These are phyloP conservation scores for Hypanus sabinus DNA, from an alignment of 2,113 vertebrate species.

Conservation along the genomic window DNA sequence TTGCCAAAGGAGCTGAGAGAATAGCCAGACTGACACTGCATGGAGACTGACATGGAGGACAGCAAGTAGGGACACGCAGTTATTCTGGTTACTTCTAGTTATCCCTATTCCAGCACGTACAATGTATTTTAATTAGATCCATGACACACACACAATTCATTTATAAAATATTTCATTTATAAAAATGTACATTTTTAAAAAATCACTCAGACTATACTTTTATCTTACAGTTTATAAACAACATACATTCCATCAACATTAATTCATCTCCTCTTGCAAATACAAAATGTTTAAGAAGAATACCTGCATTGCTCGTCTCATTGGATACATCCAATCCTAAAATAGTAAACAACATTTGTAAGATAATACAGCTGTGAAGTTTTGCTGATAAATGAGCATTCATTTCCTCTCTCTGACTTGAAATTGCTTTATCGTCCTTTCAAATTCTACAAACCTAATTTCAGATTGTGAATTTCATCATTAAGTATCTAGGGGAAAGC, in stretches of 20 bases:
- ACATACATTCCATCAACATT: background rate
- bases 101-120: background rate
- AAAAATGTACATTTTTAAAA: background rate
- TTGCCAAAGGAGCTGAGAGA: background rate
- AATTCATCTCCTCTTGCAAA: background rate
- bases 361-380: background rate
- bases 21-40: background rate
- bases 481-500: background rate
- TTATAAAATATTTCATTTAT: background rate
- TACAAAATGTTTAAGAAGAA: background rate
- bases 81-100: background rate
- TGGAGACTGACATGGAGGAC: background rate
- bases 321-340: constrained; percentile 96
- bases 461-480: background rate
- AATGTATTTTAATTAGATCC: background rate
- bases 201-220: background rate
- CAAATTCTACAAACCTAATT: background rate
- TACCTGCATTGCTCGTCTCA: constrained; percentile 99
- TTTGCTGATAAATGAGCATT: background rate
- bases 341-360: constrained; percentile 29
- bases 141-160: background rate
- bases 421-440: background rate
- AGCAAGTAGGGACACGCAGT: background rate
- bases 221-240: background rate
- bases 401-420: background rate